Conservation (phyloP, 2,797 vertebrate genomes). For the Esox masquinongy region DNA sequence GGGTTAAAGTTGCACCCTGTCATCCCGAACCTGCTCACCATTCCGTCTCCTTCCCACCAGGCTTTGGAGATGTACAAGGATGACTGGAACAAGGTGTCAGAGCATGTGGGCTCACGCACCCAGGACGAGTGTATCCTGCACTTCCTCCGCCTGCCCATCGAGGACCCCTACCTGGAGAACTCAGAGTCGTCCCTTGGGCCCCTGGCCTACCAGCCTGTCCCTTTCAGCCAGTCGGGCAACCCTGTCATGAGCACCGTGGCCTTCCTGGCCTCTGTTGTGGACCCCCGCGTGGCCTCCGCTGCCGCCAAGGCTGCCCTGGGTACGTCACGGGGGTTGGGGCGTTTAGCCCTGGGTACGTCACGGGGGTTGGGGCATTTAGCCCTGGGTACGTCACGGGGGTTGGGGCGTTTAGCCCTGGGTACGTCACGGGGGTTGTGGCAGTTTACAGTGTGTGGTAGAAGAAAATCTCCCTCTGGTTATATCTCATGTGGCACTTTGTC, state of each 20-base stretch:
- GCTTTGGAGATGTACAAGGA: constrained; percentile 98
- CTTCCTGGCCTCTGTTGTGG: constrained; percentile 94
- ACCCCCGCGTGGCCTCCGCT: constrained; percentile 92
- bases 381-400: constrained; percentile 69
- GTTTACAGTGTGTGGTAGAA: not conserved
- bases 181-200: constrained; percentile 88
- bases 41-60: constrained; percentile 57
- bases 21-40: not conserved
- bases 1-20: not conserved
- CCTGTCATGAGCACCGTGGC: constrained; percentile 98
- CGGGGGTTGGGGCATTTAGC: not conserved
- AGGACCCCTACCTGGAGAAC: constrained; percentile 93
- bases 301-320: constrained; percentile 80
- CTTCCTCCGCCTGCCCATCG: constrained; percentile 92
- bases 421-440: constrained; percentile 30
- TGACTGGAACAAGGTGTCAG: constrained; percentile 98
- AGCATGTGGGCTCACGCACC: constrained; percentile 94
- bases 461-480: no score
- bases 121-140: constrained; percentile 98
- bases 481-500: no score
- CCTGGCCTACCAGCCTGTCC: constrained; percentile 93
- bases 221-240: constrained; percentile 97
- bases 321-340: no score
- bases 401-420: constrained; percentile 79
- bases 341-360: constrained; percentile 77